Conservation (phyloP, 2,888 invertebrate genomes). For the Patella pellucida region DNA sequence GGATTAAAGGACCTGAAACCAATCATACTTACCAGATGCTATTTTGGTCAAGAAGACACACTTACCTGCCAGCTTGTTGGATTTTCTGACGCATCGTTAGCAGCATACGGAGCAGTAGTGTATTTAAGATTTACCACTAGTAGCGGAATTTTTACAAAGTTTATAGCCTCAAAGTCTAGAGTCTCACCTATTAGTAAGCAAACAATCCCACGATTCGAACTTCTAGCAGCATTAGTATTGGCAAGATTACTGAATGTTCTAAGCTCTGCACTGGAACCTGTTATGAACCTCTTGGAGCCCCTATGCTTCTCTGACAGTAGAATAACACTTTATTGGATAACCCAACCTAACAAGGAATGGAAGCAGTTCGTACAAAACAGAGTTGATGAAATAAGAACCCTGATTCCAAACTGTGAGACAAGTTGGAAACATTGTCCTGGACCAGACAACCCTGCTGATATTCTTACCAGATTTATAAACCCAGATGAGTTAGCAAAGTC, state of each 20-base stretch:
- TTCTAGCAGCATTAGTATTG: background rate
- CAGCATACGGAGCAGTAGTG: background rate
- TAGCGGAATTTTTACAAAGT: background rate
- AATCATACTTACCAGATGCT: background rate
- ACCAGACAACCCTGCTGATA: background rate
- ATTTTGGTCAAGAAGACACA: background rate
- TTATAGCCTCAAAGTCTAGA: background rate
- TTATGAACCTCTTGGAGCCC: background rate
- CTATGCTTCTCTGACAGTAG: background rate
- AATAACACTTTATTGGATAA: background rate
- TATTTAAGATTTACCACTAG: background rate
- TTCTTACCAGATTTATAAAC: background rate
- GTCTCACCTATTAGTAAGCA: background rate
- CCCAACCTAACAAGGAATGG: background rate
- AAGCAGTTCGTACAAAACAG: background rate
- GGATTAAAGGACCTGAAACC: background rate
- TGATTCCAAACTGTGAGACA: background rate
- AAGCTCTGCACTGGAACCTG: background rate
- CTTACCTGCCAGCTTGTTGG: slow-evolving; percentile 2
- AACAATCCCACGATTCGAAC: background rate
- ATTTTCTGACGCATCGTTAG: too few relatives aligned
- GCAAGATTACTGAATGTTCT: background rate
- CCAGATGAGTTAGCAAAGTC: background rate
- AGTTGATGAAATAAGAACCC: background rate
- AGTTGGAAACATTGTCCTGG: slow-evolving; percentile 4